phyloP scores from a whole-genome alignment of 2,113 vertebrate species.

The Halcyon malimbica region DNA sequence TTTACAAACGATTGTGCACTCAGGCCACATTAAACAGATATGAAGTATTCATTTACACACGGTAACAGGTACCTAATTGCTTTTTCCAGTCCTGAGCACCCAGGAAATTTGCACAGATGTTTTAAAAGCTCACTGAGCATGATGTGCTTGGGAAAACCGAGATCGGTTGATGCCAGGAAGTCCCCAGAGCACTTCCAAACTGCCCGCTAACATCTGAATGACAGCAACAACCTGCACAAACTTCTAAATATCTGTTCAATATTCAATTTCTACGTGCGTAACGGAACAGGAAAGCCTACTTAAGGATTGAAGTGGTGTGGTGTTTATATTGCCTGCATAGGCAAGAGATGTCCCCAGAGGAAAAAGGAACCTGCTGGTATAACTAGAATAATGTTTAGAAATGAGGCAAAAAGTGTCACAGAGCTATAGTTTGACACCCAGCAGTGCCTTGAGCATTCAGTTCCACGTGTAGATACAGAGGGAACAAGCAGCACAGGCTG shows the following conservation, averaged over 20 bases:
- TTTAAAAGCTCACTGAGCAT: background rate
- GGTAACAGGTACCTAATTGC: background rate
- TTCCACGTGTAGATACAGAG: background rate
- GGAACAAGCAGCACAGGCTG: background rate
- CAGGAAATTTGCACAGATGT: conserved; percentile 36
- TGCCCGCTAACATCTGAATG: background rate
- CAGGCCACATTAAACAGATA: background rate
- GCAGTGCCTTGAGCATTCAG: background rate
- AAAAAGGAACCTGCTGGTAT: background rate
- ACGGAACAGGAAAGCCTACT: background rate
- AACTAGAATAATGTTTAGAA: background rate
- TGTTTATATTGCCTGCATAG: background rate
- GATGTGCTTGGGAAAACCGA: background rate
- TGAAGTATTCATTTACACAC: background rate
- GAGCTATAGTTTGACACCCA: background rate
- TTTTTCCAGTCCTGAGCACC: background rate
- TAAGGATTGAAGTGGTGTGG: background rate
- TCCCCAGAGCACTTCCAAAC: conserved; percentile 25
- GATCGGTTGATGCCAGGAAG: background rate
- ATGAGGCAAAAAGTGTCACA: background rate
- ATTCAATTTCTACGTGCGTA: background rate
- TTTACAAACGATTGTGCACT: background rate
- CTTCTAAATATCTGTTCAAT: background rate
- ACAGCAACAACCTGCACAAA: conserved; percentile 1
- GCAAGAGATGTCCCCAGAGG: background rate